Base-by-base conservation (phyloP, 2,888 invertebrate genomes). In the Leptura quadrifasciata region DNA sequence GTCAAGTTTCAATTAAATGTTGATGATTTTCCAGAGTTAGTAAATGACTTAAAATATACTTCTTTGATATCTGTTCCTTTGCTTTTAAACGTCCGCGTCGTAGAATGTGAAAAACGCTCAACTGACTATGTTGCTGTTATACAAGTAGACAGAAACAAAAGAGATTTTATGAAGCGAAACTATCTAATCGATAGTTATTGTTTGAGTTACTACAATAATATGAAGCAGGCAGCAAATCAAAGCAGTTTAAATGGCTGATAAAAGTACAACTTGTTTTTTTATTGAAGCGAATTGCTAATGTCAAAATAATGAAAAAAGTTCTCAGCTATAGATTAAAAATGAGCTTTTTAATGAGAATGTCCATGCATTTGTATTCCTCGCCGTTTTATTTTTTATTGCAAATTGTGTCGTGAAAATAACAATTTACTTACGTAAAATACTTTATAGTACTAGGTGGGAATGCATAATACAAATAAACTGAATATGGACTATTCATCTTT, bases 241-340 rank as follows among this genome's bases (percentile, higher is more conserved):
- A 39, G 39, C 39, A 39, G 39, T 12, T 39, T 39, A 39, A 39
- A 39, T 39, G 39, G 12, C 15, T 39, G 15, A 39, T 39, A 12
- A 39, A 39, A 39, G 12, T 39, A 39, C 39, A 12, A 15, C 15
- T 39, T 39, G 15, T 39, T 39, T 39, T n/a, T 39, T 39, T 39
- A 39, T 9, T 15, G 39, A 39, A 39, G 1, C 12, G 39, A 39
- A 12, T 39, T 6, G 39, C 12, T 6, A 8, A 1, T 6, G 39
- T 39, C 39, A 39, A 39, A 39, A 39, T 39, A 39, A 39, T 39
- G 39, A 39, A 39, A 39, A 39, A 39, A 39, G 39, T 39, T 39
- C 15, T 39, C 39, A 39, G 39, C 39, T 39, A 8, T 3, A 39
- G 15, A 10, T 12, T 39, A 15, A 39, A 39, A 39, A 39, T 39